phyloP scores from a whole-genome alignment of 2,888 invertebrate species.

The Nomada ferruginata region DNA sequence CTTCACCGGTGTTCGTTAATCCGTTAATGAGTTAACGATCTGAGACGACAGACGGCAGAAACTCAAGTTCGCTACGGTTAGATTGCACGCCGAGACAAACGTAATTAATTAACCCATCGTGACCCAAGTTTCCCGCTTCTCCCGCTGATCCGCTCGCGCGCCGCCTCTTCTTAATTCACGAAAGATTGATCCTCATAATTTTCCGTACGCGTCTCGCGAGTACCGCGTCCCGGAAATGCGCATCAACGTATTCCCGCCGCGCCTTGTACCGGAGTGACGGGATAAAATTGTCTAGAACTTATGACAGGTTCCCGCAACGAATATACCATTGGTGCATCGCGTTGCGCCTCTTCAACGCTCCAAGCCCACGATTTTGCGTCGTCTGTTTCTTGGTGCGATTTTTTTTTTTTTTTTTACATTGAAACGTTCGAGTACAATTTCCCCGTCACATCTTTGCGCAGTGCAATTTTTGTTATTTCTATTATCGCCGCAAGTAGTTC shows the following conservation, averaged over 20 bases:
- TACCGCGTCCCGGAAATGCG: conserved; percentile 10
- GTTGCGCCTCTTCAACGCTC: conserved; percentile 21
- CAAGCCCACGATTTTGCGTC: conserved; percentile 15
- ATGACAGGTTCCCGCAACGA: neutral
- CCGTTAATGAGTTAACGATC: conserved; percentile 56
- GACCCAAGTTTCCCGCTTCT: conserved; percentile 50
- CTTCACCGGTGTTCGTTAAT: conserved; percentile 32
- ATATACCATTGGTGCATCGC: neutral
- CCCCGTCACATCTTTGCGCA: too few species aligned
- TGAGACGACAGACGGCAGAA: conserved; percentile 21
- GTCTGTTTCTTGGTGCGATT: neutral
- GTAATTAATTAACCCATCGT: conserved; percentile 60
- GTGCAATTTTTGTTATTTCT: too few species aligned
- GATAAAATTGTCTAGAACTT: conserved; percentile 25
- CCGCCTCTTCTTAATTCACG: conserved; percentile 24
- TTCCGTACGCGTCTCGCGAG: conserved; percentile 39
- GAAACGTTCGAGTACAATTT: too few species aligned
- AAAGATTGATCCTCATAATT: conserved; percentile 55
- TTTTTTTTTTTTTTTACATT: too few species aligned
- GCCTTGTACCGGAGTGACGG: conserved; percentile 1
- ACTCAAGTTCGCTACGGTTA: conserved; percentile 24
- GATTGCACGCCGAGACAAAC: conserved; percentile 47
- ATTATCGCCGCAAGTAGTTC: too few species aligned
- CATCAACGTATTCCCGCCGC: conserved; percentile 7
- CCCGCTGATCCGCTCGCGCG: neutral